Conservation (phyloP, 2,888 invertebrate species). For the Phytoseiulus persimilis region DNA sequence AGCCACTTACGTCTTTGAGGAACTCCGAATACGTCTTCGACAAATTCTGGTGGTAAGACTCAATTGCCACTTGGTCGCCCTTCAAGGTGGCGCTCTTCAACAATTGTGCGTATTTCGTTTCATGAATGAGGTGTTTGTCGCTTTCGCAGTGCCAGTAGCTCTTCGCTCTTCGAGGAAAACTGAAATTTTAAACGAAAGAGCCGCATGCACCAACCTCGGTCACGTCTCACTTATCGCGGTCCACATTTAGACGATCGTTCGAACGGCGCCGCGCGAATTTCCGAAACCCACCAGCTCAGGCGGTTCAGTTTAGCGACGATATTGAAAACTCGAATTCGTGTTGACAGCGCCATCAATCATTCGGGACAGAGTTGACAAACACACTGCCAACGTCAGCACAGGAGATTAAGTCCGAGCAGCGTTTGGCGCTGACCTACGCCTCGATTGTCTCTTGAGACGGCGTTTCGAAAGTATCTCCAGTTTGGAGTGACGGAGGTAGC, state of each 20-base stretch:
- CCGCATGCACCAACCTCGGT: background rate
- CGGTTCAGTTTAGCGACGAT: background rate
- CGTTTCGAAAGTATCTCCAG: background rate
- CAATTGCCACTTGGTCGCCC: background rate
- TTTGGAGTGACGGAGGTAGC: background rate
- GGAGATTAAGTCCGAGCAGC: background rate
- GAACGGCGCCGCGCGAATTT: background rate
- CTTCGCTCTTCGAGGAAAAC: background rate
- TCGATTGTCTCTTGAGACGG: background rate
- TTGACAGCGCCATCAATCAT: background rate
- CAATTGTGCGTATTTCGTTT: conserved; percentile 14
- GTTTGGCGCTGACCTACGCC: background rate
- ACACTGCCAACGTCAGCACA: background rate
- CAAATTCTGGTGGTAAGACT: background rate
- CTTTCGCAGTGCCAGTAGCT: conserved; percentile 21
- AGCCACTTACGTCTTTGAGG: background rate
- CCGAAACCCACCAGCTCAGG: background rate
- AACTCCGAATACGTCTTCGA: background rate
- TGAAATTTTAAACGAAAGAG: background rate
- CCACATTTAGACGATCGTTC: background rate
- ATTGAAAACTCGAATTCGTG: background rate
- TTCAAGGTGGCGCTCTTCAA: conserved; percentile 8
- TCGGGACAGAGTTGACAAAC: background rate
- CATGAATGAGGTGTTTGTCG: background rate
- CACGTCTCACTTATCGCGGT: background rate